These are phyloP conservation scores for Chelonus formosanus DNA, from an alignment of 2,888 invertebrate species.

Conservation along the genomic window DNA sequence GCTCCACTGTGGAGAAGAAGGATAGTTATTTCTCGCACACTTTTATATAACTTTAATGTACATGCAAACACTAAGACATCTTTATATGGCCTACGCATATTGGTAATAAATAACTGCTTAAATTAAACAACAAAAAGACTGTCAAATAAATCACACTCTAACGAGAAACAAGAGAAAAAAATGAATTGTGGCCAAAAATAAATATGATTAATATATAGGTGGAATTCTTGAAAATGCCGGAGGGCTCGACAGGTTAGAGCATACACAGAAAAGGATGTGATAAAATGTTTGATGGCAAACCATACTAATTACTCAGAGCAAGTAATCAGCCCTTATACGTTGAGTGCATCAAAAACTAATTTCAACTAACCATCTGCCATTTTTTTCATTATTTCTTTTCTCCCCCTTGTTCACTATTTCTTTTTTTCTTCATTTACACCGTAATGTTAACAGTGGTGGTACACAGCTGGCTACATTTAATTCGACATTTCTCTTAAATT, in stretches of 20 bases:
- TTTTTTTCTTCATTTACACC: constrained; percentile 2
- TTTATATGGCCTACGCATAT: constrained; percentile 6
- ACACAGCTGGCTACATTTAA: constrained; percentile 25
- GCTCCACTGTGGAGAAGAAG: constrained; percentile 4
- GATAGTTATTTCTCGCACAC: constrained; percentile 13
- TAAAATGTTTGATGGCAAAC: constrained; percentile 1
- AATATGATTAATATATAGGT: constrained; percentile 16
- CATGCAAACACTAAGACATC: neutral
- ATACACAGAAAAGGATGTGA: constrained; percentile 7
- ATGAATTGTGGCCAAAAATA: constrained; percentile 4
- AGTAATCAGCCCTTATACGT: constrained; percentile 8
- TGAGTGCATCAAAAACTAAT: neutral
- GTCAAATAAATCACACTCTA: constrained; percentile 28
- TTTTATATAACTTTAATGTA: neutral
- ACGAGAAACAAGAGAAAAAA: constrained; percentile 14
- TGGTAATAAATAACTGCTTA: constrained; percentile 16
- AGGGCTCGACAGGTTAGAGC: constrained; percentile 9
- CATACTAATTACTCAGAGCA: constrained; percentile 9
- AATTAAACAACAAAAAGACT: constrained; percentile 25
- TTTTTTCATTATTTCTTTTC: constrained; percentile 5
- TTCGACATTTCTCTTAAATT: constrained; percentile 21
- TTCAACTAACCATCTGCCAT: constrained; percentile 20
- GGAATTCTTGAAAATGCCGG: constrained; percentile 4
- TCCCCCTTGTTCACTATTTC: neutral
- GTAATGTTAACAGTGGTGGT: neutral